Percentiles rank a stretch among this genome's conserved stretches.
These are phyloP conservation scores for Drosophila peninsularis DNA, from an alignment of 2,888 invertebrate genomes.

Conservation along the genomic window DNA sequence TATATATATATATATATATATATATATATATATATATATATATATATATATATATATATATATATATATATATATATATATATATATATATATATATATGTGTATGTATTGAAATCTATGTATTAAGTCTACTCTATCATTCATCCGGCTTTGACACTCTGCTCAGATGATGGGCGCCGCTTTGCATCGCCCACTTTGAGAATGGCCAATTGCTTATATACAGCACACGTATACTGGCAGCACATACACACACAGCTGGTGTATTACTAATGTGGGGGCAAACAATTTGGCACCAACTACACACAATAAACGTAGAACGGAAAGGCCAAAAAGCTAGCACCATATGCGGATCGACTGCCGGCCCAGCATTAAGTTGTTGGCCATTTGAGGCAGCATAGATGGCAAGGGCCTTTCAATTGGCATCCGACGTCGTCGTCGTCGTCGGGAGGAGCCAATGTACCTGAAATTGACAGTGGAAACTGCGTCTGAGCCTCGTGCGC, in stretches of 20 bases:
- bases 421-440: neutral
- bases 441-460: conserved; percentile 44
- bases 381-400: conserved; percentile 59
- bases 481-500: conserved; percentile 56
- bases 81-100: neutral
- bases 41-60: too few relatives aligned
- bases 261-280: conserved; percentile 64
- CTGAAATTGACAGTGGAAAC: conserved; percentile 37
- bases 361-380: conserved; percentile 52
- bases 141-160: neutral
- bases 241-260: too few relatives aligned
- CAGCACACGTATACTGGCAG: too few relatives aligned
- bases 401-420: neutral
- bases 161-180: conserved; percentile 33
- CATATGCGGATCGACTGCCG: conserved; percentile 61
- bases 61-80: too few relatives aligned
- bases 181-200: conserved; percentile 51
- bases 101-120: neutral
- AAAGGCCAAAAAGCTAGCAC: conserved; percentile 70
- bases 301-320: conserved; percentile 60
- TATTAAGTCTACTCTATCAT: neutral
- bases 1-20: too few relatives aligned
- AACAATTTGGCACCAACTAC: conserved; percentile 67
- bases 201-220: conserved; percentile 37
- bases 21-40: too few relatives aligned